Evolutionary conservation across 2,888 invertebrate species (phyloP), one percentile per base, ranked within the genome.

Genomic region (Cheilosia variabilis): DNA sequence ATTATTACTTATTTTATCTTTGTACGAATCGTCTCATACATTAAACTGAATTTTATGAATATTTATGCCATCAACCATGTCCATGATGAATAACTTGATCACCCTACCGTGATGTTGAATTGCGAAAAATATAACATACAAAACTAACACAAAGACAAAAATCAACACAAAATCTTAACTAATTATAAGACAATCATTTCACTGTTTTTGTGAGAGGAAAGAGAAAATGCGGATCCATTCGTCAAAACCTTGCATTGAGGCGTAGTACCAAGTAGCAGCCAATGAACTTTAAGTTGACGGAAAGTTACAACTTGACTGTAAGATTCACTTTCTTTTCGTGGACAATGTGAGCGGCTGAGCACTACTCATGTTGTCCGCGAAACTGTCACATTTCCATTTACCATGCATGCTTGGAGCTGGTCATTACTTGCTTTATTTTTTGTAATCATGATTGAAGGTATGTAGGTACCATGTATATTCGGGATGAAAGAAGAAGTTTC

Each of bases 71-170:
- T 82, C 77, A 82, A 87, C 69, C 87, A 78, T 87, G 73, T 66
- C 73, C 78, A 7, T 7, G 73, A 73, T 82, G 87, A 78, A 77
- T 73, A 78, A 76, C 75, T 66, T 87, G 66, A 52, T 72, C 75
- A 82, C 7, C 71, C 68, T 82, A 78, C 82, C 79, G 75, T 87
- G 77, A 82, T 79, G 55, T 68, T 58, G 60, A 86, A 65, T 81
- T 81, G 81, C 72, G 77, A 81, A 80, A 87, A 80, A 76, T 63
- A 41, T 81, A 68, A 60, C 37, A 53, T 65, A 57, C 15, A 52
- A 47, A 17, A 66, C 41, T 19, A 47, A 47, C 50, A 76, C 22
- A 45, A 60, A 57, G 41, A 63, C 22, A 68, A n/a, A 53, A 58
- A 68, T 50, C 15, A 66, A 41, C 15, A 76, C 50, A 71, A 63